These are phyloP conservation scores for Xanthorhoe spadicearia DNA, from an alignment of 2,888 invertebrate species.

Conservation along the genomic window DNA sequence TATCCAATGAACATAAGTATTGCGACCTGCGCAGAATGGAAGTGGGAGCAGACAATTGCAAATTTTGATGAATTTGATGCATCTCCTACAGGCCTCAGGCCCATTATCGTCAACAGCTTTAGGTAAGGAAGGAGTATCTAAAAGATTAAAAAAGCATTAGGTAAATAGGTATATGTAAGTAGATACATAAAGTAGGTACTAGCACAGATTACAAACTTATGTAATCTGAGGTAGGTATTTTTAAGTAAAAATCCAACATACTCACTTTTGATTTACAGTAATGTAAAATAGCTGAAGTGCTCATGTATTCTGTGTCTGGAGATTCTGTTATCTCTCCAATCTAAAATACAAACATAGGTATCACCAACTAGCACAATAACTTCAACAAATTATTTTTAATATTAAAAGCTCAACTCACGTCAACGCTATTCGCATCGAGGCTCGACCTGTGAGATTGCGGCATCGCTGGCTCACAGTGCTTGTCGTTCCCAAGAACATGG, in stretches of 20 bases:
- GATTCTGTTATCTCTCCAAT: slow-evolving; percentile 89
- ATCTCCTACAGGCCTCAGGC: slow-evolving; percentile 89
- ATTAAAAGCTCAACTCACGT: slow-evolving; percentile 65
- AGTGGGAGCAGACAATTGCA: slow-evolving; percentile 86
- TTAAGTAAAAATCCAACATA: not conserved
- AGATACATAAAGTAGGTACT: not conserved
- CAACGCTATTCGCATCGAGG: slow-evolving; percentile 78
- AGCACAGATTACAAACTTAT: no score
- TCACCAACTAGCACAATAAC: slow-evolving; percentile 4
- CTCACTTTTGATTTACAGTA: slow-evolving; percentile 91
- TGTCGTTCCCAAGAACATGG: slow-evolving; percentile 79
- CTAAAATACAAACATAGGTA: slow-evolving; percentile 65
- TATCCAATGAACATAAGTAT: slow-evolving; percentile 89
- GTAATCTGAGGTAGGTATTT: no score
- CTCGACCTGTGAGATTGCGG: slow-evolving; percentile 76
- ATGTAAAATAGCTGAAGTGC: slow-evolving; percentile 91
- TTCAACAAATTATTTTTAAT: not conserved
- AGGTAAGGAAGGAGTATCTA: slow-evolving; percentile 91
- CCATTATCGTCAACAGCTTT: slow-evolving; percentile 89
- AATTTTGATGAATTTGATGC: slow-evolving; percentile 85
- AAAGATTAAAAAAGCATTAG: slow-evolving; percentile 43
- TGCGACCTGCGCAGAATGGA: slow-evolving; percentile 88
- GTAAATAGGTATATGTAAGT: not conserved
- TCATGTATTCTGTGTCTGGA: slow-evolving; percentile 87
- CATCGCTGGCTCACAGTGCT: slow-evolving; percentile 70